Evolutionary conservation across 2,888 invertebrate species (phyloP), one percentile per base, ranked within the genome.

Genomic region (Palloptera scutellata): DNA sequence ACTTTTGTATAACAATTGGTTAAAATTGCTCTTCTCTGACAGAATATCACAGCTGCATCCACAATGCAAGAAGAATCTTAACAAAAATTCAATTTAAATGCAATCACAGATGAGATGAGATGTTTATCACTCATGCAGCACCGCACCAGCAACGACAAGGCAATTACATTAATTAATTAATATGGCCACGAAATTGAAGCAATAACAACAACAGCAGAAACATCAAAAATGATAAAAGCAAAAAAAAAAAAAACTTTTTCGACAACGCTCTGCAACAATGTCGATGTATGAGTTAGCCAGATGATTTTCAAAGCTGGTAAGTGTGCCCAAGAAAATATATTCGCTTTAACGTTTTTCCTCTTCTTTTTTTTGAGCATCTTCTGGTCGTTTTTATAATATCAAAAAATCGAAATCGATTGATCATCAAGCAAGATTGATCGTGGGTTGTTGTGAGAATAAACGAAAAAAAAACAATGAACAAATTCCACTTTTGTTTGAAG

Each of bases 151-250:
- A 82, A 82, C 81, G 82, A 83, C 83, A 83, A 80, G 79, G 82
- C 83, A 83, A 83, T 83, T 83, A 83, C 83, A 82, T 82, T 83
- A 83, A 83, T 83, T 83, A 83, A 83, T 83, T 83, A 83, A 83
- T 83, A 82, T 81, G 80, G 78, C 78, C 74, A 63, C 68, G 67
- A 70, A 70, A 70, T 70, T 65, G 67, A 52, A 6, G 64, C 57
- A 58, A 62, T 42, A 61, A 30, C 19, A 20, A 55, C 55, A 55
- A 20, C 19, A 55, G 5, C 54, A 54, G 19, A 15, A 54, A 54
- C 54, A 8, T 17, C 1, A 55, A 13, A 17, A 66, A 64, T 52
- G 30, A 60, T 45, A 12, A 45, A 60, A 51, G 10, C 61, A 17
- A 52, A 13, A 13, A 30, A 48, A 15, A 11, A 45, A 59, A 17